A percentile compares a stretch with the other conserved stretches of the same genome.
phyloP scores from a whole-genome alignment of 2,797 vertebrate genomes.

The Dendrocincla tyrannina region DNA sequence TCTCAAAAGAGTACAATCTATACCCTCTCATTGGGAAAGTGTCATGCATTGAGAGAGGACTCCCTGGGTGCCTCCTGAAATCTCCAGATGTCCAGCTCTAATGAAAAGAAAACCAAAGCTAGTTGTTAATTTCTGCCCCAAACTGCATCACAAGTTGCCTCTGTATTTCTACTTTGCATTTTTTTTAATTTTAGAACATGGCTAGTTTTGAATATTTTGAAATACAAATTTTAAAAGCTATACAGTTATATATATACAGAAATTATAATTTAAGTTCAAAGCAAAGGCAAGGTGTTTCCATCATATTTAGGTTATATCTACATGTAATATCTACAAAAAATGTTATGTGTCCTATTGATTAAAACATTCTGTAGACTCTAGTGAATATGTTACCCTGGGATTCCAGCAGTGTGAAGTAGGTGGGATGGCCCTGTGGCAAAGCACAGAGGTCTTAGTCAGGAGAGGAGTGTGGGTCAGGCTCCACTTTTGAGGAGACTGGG shows the following conservation, averaged over 20 bases:
- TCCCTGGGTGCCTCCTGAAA: neutral
- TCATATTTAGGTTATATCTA: neutral
- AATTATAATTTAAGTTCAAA: neutral
- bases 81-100: neutral
- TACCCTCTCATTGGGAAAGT: neutral
- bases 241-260: neutral
- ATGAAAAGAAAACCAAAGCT: neutral
- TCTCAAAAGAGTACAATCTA: neutral
- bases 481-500: neutral
- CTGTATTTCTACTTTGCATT: neutral
- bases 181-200: neutral
- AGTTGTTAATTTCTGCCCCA: neutral
- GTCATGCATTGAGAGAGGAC: neutral
- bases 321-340: neutral
- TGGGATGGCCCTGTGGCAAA: neutral
- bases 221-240: neutral
- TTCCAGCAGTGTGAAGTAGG: neutral
- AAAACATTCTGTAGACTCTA: neutral
- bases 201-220: neutral
- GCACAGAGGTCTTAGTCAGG: neutral
- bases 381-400: neutral
- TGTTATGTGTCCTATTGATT: neutral
- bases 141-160: neutral
- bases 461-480: neutral
- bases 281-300: neutral